Conservation (phyloP, 37 sponge, comb jelly and placozoan species). For the Mnemiopsis leidyi region DNA sequence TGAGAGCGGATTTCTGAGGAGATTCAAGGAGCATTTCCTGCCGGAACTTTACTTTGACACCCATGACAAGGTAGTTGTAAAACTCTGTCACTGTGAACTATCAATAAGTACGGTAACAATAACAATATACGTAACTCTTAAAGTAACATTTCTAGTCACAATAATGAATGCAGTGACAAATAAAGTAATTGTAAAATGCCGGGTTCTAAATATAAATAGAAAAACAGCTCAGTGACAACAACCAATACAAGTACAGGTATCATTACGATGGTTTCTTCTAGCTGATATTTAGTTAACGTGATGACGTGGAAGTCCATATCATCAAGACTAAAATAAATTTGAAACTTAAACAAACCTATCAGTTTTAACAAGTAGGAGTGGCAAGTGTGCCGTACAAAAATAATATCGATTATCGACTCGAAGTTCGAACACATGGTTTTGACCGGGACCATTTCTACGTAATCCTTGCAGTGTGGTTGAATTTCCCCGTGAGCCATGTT, state of each 20-base stretch:
- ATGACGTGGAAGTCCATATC: not conserved
- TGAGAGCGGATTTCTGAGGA: conserved; percentile 25
- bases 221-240: not conserved
- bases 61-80: not conserved
- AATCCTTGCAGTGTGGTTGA: not conserved
- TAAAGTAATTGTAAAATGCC: too few species aligned
- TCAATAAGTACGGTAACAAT: too few species aligned
- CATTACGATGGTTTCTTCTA: not conserved
- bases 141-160: too few species aligned
- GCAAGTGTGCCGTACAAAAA: too few species aligned
- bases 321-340: not conserved
- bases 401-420: too few species aligned
- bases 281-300: not conserved
- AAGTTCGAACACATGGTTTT: not conserved
- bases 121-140: too few species aligned
- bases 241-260: too few species aligned
- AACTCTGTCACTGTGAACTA: too few species aligned
- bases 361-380: not conserved
- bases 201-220: too few species aligned
- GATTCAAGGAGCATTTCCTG: conserved; percentile 46
- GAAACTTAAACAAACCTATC: not conserved
- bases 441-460: not conserved
- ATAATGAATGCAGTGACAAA: too few species aligned
- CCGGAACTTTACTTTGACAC: not conserved
- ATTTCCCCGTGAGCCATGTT: not conserved